Conservation (phyloP, 2,113 vertebrate genomes). For the Phalacrocorax aristotelis region DNA sequence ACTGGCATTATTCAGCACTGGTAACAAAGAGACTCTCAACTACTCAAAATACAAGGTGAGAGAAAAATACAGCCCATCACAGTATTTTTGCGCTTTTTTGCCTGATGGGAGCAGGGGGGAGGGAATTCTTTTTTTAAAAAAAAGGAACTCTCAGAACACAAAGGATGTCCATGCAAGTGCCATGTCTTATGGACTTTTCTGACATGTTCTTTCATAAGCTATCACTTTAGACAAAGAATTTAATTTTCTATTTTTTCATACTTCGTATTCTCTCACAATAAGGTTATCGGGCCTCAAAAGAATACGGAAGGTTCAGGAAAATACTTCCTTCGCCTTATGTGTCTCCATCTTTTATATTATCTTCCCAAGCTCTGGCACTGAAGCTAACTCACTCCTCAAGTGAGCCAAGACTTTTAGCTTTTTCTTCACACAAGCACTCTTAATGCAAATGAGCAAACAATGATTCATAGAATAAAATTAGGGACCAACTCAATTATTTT, state of each 20-base stretch:
- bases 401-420: neutral
- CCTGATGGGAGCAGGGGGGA: neutral
- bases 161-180: too few relatives aligned
- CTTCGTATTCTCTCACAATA: neutral
- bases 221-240: neutral
- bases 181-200: neutral
- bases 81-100: neutral
- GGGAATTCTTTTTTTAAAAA: neutral
- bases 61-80: neutral
- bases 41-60: neutral
- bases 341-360: neutral
- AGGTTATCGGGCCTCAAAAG: neutral
- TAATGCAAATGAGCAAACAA: neutral
- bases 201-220: fast-evolving
- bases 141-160: neutral
- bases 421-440: neutral
- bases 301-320: neutral
- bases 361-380: neutral
- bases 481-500: neutral
- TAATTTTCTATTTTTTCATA: neutral
- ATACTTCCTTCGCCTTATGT: neutral
- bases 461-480: neutral
- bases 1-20: neutral
- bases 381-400: neutral
- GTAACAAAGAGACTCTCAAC: neutral